phyloP scores from a whole-genome alignment of 2,113 vertebrate species.

The Limanda limanda region DNA sequence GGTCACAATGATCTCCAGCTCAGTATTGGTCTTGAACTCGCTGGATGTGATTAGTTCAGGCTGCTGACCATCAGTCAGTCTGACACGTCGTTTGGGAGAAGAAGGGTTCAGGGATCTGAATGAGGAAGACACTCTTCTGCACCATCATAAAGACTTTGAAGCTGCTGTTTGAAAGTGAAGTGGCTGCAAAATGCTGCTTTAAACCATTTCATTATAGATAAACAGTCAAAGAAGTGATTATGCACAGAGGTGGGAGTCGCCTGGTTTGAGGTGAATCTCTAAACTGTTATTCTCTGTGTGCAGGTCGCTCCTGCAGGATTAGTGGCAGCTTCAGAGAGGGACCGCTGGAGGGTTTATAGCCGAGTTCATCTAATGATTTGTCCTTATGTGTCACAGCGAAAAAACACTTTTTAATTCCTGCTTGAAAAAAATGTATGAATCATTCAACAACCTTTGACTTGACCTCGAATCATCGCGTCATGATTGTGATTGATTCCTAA shows the following conservation, averaged over 20 bases:
- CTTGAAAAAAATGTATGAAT: conserved; percentile 14
- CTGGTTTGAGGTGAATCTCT: conserved; percentile 31
- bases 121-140: no score
- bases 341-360: conserved; percentile 12
- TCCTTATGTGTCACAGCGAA: conserved; percentile 11
- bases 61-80: no score
- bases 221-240: background rate
- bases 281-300: conserved; percentile 21
- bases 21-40: no score
- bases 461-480: conserved; percentile 18
- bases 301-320: conserved; percentile 22
- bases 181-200: no score
- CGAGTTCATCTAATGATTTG: conserved; percentile 27
- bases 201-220: no score
- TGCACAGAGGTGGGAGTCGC: conserved; percentile 14
- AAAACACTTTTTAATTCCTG: conserved; percentile 6
- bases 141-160: no score
- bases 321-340: background rate
- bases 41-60: no score
- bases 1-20: no score
- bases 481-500: conserved; percentile 24
- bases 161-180: no score
- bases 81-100: no score
- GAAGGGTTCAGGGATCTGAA: no score
- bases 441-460: conserved; percentile 22